Conservation (phyloP, 2,113 vertebrate species). For the Thalassarche chlororhynchos region DNA sequence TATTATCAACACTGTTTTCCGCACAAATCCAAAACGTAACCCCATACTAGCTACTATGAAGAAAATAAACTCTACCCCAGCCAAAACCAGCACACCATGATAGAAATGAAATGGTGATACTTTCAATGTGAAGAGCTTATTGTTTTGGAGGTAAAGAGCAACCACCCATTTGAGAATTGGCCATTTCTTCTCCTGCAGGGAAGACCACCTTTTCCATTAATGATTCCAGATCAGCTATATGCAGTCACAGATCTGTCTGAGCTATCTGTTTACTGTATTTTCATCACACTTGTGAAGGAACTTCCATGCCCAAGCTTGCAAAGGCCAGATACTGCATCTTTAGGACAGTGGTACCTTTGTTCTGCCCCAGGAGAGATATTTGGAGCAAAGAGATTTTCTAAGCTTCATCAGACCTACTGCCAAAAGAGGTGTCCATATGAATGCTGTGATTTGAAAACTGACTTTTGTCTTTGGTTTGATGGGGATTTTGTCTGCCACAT, state of each 20-base stretch:
- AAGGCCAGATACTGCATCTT: neutral
- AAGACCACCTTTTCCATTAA: neutral
- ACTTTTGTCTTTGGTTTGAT: neutral
- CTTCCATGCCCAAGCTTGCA: neutral
- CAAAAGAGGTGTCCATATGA: neutral
- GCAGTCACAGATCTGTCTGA: neutral
- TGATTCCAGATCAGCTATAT: neutral
- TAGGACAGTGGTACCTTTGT: neutral
- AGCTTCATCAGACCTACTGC: neutral
- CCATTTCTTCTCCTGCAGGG: neutral
- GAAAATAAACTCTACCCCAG: too few relatives aligned
- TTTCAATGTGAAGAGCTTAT: neutral
- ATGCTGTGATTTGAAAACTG: neutral
- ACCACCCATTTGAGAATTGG: neutral
- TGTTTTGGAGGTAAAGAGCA: neutral
- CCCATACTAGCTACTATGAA: too few relatives aligned
- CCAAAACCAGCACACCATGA: too few relatives aligned
- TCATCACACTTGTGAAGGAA: neutral
- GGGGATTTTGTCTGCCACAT: neutral
- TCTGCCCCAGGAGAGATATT: neutral
- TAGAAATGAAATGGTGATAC: neutral
- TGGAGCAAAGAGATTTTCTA: neutral
- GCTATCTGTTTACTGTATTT: neutral
- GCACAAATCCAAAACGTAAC: too few relatives aligned
- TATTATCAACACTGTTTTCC: too few relatives aligned